Evolutionary conservation across 1,140 invertebrate species (phyloP), one percentile per base, ranked within the genome.

Genomic region (Philaenus spumarius): DNA sequence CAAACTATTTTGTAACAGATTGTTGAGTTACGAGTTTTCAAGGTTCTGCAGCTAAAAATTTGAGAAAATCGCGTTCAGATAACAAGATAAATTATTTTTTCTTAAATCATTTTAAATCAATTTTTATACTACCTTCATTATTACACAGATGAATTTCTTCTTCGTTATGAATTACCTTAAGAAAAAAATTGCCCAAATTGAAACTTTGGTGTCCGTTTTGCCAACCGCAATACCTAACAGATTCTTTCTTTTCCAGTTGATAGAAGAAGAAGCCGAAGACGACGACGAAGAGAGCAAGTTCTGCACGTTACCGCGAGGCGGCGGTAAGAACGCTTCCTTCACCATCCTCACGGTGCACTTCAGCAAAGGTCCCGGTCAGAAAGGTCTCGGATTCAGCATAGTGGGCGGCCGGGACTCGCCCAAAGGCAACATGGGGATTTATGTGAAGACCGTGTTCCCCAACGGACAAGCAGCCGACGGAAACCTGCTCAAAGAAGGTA

Each of bases 371-470:
- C 82, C 81, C 9, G 87, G 89, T 2, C 82, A 89, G 52, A 93
- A 92, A 69, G 90, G 89, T 55, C 77, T 95, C 20, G 92, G 92
- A 1, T 95, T 95, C 69, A 93, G 89, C 71, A 92, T 95, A 66
- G 92, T 95, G 20, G 93, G 92, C 23, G 92, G 92, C 39, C 83
- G 80, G 7, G 92, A 95, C 70, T 92, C 90, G 30, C 87, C 91
- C 1, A 87, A 88, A 68, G 91, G 91, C 2, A 84, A 83, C 64
- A 89, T 95, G 82, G 91, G 91, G 14, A 94, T 95, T 65, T 94
- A 89, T 73, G 89, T 95, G 1, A 92, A 94, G 73, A 92, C 90
- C 1, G 85, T 95, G 11, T 93, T 93, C 71, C 86, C 90, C 1
- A 84, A 84, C 64, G 93, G 93, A 12, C 86, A 94, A 76, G 90